Conservation (phyloP, 2,113 vertebrate species). For the human region DNA sequence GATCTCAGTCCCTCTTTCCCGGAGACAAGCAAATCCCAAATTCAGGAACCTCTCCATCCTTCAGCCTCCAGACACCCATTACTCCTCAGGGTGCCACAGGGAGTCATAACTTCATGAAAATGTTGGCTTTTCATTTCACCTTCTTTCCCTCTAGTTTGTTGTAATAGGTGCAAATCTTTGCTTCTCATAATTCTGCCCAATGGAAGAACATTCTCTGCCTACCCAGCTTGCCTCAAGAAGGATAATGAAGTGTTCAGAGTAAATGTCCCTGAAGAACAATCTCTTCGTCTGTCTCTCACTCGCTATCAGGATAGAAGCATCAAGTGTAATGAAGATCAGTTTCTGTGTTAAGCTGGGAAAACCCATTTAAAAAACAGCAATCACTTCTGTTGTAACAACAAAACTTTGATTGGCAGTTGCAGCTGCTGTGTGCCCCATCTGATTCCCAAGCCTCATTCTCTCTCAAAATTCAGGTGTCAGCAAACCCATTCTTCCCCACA, state of each 20-base stretch:
- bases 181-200: neutral
- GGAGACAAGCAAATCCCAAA: conserved; percentile 54
- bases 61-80: conserved; percentile 78
- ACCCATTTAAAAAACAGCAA: conserved; percentile 56
- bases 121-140: neutral
- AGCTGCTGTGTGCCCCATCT: neutral
- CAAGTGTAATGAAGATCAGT: conserved; percentile 30
- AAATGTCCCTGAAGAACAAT: conserved; percentile 24
- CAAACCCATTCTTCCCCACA: neutral
- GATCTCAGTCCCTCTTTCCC: neutral
- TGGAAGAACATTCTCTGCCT: neutral
- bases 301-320: conserved; percentile 12
- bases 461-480: conserved; percentile 40
- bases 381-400: conserved; percentile 38
- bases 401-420: conserved; percentile 42
- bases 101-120: neutral
- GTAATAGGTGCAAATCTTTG: neutral
- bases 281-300: neutral
- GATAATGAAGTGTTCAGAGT: conserved; percentile 57
- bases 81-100: conserved; percentile 62
- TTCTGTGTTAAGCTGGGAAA: conserved; percentile 58
- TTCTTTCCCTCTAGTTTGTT: conserved; percentile 47
- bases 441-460: neutral
- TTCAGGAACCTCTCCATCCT: conserved; percentile 75
- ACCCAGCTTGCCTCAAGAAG: neutral